phyloP scores from a whole-genome alignment of 2,797 vertebrate species.

The Coregonus sp. region DNA sequence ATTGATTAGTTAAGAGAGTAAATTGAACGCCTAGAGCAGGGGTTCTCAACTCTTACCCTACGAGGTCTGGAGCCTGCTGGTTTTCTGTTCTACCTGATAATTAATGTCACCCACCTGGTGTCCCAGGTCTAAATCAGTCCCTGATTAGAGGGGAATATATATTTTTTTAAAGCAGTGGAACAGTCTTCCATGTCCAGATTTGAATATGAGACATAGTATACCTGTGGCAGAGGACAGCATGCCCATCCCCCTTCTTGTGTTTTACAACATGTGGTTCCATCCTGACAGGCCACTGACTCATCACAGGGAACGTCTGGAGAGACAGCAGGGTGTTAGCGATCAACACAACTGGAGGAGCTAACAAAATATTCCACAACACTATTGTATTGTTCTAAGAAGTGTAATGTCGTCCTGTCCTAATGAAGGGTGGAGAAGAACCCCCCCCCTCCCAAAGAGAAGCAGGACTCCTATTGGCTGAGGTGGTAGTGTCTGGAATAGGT shows the following conservation, averaged over 20 bases:
- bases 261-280: constrained; percentile 73
- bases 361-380: background rate
- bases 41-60: too few relatives aligned
- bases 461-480: constrained; percentile 32
- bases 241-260: background rate
- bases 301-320: constrained; percentile 59
- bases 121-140: too few relatives aligned
- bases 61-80: too few relatives aligned
- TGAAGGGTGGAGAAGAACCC: constrained; percentile 20
- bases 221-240: constrained; percentile 52
- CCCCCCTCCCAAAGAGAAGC: constrained; percentile 2
- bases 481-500: background rate
- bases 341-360: background rate
- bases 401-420: constrained; percentile 11
- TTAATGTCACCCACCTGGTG: too few relatives aligned
- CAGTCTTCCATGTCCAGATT: too few relatives aligned
- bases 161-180: too few relatives aligned
- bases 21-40: constrained; percentile 37
- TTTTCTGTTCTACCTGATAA: too few relatives aligned
- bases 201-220: constrained; percentile 64
- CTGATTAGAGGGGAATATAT: too few relatives aligned
- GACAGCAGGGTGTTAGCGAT: background rate
- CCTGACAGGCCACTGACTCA: constrained; percentile 53
- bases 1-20: background rate
- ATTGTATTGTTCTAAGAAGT: background rate